Evolutionary conservation across 1,140 invertebrate genomes (phyloP).

Genomic region (Leptopilina boulardi): DNA sequence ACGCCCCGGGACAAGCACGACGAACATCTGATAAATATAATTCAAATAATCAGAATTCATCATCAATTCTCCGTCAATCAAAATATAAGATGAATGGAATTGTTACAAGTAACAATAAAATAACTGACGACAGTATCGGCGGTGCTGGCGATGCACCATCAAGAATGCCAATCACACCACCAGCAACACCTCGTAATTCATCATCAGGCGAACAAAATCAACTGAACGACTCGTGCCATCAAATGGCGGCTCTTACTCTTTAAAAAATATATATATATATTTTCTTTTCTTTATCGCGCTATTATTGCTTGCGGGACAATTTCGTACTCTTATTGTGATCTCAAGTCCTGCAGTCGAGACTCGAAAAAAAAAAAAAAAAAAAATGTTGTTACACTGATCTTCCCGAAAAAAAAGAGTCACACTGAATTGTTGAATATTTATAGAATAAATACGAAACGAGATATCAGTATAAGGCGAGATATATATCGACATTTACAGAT

Average conservation of each 20-base stretch:
- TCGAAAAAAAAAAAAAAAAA: no score
- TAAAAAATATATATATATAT: conserved; percentile 58
- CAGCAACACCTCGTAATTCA: conserved; percentile 62
- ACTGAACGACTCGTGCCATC: conserved; percentile 71
- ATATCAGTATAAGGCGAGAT: conserved; percentile 49
- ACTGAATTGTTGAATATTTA: conserved; percentile 65
- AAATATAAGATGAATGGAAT: conserved; percentile 72
- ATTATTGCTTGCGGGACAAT: conserved; percentile 21
- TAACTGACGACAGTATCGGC: conserved; percentile 56
- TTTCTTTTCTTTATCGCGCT: background rate
- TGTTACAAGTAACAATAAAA: conserved; percentile 53
- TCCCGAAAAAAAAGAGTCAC: conserved; percentile 42
- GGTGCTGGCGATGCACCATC: conserved; percentile 66
- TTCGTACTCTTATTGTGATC: conserved; percentile 24
- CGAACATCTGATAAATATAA: conserved; percentile 55
- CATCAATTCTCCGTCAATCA: conserved; percentile 48
- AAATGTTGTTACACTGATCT: background rate
- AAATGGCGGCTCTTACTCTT: conserved; percentile 66
- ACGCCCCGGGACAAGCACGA: conserved; percentile 46
- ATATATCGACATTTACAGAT: conserved; percentile 56
- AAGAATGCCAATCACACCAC: conserved; percentile 67
- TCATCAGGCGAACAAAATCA: conserved; percentile 60
- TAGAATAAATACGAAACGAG: conserved; percentile 48
- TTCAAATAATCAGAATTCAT: conserved; percentile 38
- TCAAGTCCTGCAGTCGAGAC: conserved; percentile 16